A percentile compares a stretch with the other conserved stretches of the same genome.
phyloP scores from a whole-genome alignment of 2,888 invertebrate genomes.

The Aradus depressus region DNA sequence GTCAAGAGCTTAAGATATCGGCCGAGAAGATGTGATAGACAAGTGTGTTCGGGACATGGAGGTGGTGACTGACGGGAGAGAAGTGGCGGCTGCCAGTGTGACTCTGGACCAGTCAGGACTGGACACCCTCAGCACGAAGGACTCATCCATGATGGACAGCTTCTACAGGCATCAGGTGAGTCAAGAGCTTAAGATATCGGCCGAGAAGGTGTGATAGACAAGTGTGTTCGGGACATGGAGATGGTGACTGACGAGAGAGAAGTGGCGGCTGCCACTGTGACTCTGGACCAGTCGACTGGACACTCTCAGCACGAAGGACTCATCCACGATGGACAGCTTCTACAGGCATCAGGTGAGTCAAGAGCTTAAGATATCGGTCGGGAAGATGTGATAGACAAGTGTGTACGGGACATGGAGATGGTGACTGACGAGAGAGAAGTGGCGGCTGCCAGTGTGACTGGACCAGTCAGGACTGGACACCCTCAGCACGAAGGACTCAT shows the following conservation, averaged over 20 bases:
- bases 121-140: constrained; percentile 39
- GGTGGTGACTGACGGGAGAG: constrained; percentile 63
- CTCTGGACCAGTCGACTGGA: too few species aligned
- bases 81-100: constrained; percentile 52
- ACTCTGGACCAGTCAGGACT: constrained; percentile 46
- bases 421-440: constrained; percentile 66
- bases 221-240: neutral
- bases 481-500: constrained; percentile 35
- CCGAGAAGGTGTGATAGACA: neutral
- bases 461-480: constrained; percentile 46
- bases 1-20: too few species aligned
- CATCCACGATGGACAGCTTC: too few species aligned
- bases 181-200: too few species aligned
- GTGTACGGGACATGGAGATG: constrained; percentile 60
- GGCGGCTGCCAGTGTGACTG: constrained; percentile 51
- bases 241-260: neutral
- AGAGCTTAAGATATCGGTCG: constrained; percentile 71
- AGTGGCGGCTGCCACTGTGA: too few species aligned
- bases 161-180: constrained; percentile 25
- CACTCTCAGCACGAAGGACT: too few species aligned
- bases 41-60: constrained; percentile 66
- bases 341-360: too few species aligned
- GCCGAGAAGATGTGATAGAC: constrained; percentile 68
- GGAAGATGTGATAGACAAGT: constrained; percentile 68
- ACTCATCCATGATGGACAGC: constrained; percentile 21